phyloP scores from a whole-genome alignment of 2,113 vertebrate species.

The Chiloscyllium plagiosum region DNA sequence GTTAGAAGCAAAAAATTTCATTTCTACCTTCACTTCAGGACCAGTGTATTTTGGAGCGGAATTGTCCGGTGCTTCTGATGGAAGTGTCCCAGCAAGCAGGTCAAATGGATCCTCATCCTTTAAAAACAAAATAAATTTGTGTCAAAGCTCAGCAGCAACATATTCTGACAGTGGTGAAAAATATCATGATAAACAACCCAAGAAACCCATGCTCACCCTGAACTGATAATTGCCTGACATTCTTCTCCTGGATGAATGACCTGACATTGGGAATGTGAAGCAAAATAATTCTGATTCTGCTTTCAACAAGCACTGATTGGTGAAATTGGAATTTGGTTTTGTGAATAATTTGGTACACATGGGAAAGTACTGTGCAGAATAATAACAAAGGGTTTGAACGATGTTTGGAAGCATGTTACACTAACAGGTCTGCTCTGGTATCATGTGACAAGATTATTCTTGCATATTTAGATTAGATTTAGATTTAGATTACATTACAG shows the following conservation, averaged over 20 bases:
- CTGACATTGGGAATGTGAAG: not conserved
- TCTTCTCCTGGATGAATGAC: not conserved
- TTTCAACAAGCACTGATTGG: not conserved
- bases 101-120: slow-evolving; percentile 8
- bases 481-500: no score
- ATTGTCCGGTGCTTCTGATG: not conserved
- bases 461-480: no score
- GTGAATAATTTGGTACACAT: not conserved
- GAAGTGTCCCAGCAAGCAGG: not conserved
- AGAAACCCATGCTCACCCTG: not conserved
- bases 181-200: not conserved
- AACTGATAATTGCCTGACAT: not conserved
- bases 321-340: not conserved
- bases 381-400: not conserved
- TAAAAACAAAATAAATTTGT: not conserved
- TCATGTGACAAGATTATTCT: not conserved
- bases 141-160: not conserved
- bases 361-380: not conserved
- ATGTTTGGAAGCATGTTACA: not conserved
- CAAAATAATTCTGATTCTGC: not conserved
- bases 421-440: not conserved
- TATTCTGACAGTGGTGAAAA: not conserved
- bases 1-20: not conserved
- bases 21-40: slow-evolving; percentile 4
- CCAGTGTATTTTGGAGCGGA: slow-evolving; percentile 14